Evolutionary conservation across 2,113 vertebrate species (phyloP), one percentile per base, ranked within the genome.

Genomic region (Charadrius vociferus): DNA sequence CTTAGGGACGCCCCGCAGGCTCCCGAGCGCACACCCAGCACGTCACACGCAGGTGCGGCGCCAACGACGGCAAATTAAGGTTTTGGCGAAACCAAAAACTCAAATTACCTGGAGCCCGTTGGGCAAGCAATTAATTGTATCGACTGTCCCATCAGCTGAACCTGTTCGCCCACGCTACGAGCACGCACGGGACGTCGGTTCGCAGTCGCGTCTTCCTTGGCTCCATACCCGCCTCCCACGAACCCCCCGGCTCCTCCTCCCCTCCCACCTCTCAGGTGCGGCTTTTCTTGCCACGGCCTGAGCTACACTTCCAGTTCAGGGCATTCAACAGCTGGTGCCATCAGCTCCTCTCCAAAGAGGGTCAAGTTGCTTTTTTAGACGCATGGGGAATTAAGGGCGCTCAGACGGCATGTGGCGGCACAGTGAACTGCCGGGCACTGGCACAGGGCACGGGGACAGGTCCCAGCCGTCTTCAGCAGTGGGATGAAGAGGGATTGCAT

Each of bases 151-250:
- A 4, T 21, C 20, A 1, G 56, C 67, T 26, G 45, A 47, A 45
- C 50, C 75, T 7, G 23, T 53, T 86, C 5, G 12, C 80, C 53
- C 50, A 19, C 2, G 0, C 27, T 3, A 13, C 0, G 4, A 19
- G 56, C 39, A 59, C 14, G 2, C 36, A 24, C 4, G 2, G 50
- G 29, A 17, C 1, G 2, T 3, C 0, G 0, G 14, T 1, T 36
- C 6, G 1, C 52, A 16, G 19, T 3, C 2, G 0, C 70, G 3
- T 4, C 66, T 14, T 21, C 55, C 74, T 14, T 0, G 12, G 36
- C 13, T 65, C 26, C 61, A 58, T 2, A 1, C 8, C 30, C 7
- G 0, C 55, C 13, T 22, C 29, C 49, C 83, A 12, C 6, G 2
- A 5, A 14, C 6, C 19, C 67, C 52, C 77, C 30, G 2, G 66